A percentile compares a stretch with the other conserved stretches of the same genome.
Conservation (phyloP, 2,113 vertebrate genomes). For the Falco punctatus region DNA sequence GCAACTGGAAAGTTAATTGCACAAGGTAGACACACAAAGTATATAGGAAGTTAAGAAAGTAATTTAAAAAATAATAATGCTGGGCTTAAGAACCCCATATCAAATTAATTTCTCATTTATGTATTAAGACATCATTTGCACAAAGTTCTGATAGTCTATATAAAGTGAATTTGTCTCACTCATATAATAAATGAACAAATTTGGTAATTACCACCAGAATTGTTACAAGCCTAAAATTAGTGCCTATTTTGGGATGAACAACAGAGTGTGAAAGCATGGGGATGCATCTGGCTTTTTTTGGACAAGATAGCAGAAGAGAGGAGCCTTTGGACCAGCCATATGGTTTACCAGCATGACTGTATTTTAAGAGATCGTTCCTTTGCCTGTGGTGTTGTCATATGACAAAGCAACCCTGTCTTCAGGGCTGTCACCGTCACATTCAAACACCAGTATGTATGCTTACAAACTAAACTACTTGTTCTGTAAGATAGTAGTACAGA, state of each 20-base stretch:
- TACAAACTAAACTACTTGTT: neutral
- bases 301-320: neutral
- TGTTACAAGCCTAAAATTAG: neutral
- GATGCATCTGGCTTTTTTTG: neutral
- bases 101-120: neutral
- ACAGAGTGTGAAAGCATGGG: neutral
- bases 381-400: neutral
- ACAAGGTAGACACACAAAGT: slow-evolving; percentile 94
- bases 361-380: neutral
- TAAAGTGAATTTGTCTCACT: neutral
- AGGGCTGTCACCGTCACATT: neutral
- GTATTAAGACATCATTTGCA: neutral
- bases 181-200: neutral
- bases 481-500: neutral
- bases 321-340: neutral
- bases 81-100: neutral
- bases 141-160: neutral
- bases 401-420: neutral
- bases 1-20: slow-evolving; percentile 89
- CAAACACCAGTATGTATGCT: neutral
- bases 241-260: neutral
- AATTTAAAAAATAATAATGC: neutral
- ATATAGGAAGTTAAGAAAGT: slow-evolving; percentile 77
- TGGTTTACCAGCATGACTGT: neutral
- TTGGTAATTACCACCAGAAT: neutral